A percentile compares a stretch with the other conserved stretches of the same genome.
phyloP scores from a whole-genome alignment of 2,797 vertebrate species.

The Carduelis carduelis region DNA sequence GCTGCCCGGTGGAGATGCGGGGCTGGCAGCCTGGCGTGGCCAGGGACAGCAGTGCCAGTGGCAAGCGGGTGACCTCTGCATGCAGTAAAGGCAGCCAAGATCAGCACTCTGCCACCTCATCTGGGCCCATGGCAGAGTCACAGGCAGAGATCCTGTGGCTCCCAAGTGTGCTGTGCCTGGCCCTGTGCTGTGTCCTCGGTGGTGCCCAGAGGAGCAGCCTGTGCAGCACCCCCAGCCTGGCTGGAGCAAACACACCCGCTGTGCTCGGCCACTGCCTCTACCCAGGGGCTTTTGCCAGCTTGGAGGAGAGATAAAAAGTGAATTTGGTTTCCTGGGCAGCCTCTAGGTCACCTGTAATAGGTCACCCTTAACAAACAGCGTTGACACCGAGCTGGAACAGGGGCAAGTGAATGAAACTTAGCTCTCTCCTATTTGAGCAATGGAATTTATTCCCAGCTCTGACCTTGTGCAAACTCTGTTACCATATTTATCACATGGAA shows the following conservation, averaged over 20 bases:
- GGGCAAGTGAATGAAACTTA: conserved; percentile 24
- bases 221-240: rapidly evolving
- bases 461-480: conserved; percentile 55
- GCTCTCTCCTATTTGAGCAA: conserved; percentile 56
- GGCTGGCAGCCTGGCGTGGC: rapidly evolving
- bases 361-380: conserved; percentile 3
- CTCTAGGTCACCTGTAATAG: conserved; percentile 17
- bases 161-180: rapidly evolving
- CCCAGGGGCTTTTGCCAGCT: neutral
- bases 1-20: rapidly evolving
- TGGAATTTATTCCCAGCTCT: conserved; percentile 47
- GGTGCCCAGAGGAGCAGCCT: neutral
- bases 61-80: neutral
- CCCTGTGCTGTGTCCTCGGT: neutral
- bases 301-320: neutral
- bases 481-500: conserved; percentile 53
- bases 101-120: rapidly evolving
- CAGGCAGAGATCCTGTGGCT: neutral
- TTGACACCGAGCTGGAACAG: neutral
- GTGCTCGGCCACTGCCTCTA: neutral
- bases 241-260: rapidly evolving
- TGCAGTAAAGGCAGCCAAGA: neutral
- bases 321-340: conserved; percentile 11
- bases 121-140: neutral
- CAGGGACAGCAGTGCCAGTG: no score